Evolutionary conservation across 2,797 vertebrate genomes (phyloP).

Genomic region (Hozukius guyotensis): DNA sequence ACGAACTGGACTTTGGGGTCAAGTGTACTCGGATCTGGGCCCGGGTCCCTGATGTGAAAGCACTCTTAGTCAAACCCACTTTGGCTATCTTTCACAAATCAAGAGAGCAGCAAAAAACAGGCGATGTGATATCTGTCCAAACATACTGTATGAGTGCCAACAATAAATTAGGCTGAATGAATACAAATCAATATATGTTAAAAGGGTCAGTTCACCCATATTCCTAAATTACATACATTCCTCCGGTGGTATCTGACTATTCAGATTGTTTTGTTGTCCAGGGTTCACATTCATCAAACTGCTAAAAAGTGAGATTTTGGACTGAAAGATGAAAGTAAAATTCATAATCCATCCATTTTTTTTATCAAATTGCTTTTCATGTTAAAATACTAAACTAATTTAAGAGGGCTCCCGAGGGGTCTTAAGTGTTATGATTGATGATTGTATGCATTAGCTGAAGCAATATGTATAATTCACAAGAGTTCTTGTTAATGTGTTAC

Average conservation of each 20-base stretch:
- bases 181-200: not conserved
- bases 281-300: not conserved
- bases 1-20: no score
- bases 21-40: no score
- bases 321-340: not conserved
- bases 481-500: not conserved
- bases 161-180: not conserved
- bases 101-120: not conserved
- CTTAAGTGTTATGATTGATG: not conserved
- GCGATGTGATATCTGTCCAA: not conserved
- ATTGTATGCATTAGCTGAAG: not conserved
- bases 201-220: not conserved
- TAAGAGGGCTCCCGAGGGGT: not conserved
- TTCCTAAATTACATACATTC: not conserved
- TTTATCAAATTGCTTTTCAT: not conserved
- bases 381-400: not conserved
- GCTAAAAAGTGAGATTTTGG: not conserved
- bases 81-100: not conserved
- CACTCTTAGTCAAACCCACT: not conserved
- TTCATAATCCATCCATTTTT: not conserved
- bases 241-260: not conserved
- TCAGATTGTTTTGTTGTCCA: not conserved
- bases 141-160: not conserved
- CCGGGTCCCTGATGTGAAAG: no score
- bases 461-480: not conserved